A percentile compares a stretch with the other conserved stretches of the same genome.
Evolutionary conservation across 2,888 invertebrate genomes (phyloP).

Genomic region (Clitarchus hookeri): DNA sequence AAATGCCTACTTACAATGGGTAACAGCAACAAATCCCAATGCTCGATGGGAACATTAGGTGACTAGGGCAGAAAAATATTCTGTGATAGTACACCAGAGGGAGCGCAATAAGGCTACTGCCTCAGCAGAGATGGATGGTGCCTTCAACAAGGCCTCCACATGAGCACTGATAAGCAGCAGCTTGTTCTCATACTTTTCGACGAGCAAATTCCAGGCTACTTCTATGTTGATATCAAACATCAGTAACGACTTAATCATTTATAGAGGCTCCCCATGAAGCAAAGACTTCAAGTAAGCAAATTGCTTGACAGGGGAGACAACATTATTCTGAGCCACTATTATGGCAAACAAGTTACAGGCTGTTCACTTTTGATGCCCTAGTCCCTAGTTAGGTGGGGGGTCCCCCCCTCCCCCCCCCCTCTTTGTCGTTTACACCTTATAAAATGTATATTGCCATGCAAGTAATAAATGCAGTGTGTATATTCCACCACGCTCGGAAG

Average conservation of each 20-base stretch:
- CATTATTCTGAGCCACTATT: neutral
- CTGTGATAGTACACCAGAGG: neutral
- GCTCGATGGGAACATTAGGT: neutral
- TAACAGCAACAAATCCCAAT: slow-evolving; percentile 2
- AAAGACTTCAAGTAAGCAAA: neutral
- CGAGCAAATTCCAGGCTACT: neutral
- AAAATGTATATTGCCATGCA: too few species aligned
- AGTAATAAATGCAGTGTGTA: too few species aligned
- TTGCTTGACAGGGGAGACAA: neutral
- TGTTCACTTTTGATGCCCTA: too few species aligned
- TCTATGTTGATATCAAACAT: neutral
- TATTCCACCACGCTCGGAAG: too few species aligned
- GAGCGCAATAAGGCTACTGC: neutral
- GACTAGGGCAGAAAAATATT: neutral
- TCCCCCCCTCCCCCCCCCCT: too few species aligned
- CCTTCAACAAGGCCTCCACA: neutral
- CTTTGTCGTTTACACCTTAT: too few species aligned
- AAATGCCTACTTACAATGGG: neutral
- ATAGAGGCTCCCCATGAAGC: neutral
- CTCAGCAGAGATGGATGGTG: neutral
- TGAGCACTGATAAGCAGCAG: neutral
- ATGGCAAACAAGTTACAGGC: too few species aligned
- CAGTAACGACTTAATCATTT: neutral
- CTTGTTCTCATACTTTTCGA: neutral
- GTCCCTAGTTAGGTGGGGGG: too few species aligned